Conservation (phyloP, 23 tunicate genomes). For the Halocynthia aurantium region DNA sequence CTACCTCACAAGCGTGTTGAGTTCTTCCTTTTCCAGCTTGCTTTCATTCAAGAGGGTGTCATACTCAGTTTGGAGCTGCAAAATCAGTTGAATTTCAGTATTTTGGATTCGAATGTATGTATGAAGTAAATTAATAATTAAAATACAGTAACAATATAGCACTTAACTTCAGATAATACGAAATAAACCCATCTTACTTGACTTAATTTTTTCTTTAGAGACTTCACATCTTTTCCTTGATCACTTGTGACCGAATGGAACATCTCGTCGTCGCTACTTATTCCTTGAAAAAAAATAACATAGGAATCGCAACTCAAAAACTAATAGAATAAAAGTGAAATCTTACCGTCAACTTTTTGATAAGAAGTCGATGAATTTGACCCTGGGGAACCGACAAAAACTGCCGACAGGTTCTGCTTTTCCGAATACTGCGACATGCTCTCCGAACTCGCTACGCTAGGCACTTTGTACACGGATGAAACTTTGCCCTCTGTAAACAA, state of each 20-base stretch:
- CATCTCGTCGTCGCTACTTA: slow-evolving; percentile 71
- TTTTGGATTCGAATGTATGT: no score
- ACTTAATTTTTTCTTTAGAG: neutral
- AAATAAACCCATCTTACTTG: neutral
- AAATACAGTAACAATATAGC: neutral
- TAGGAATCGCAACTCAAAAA: neutral
- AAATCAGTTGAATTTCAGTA: neutral
- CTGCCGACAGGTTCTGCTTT: neutral
- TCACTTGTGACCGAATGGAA: slow-evolving; percentile 68
- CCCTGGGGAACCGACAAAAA: slow-evolving; percentile 12
- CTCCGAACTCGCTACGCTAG: neutral
- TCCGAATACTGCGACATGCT: neutral
- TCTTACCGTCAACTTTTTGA: slow-evolving; percentile 28
- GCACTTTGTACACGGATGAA: neutral
- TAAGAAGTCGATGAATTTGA: slow-evolving; percentile 17
- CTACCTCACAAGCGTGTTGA: slow-evolving; percentile 24
- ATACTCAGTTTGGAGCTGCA: slow-evolving; percentile 23
- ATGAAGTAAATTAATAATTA: no score
- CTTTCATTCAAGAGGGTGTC: slow-evolving; percentile 10
- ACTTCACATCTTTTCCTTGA: slow-evolving; percentile 4
- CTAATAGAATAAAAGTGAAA: neutral
- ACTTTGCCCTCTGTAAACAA: no score
- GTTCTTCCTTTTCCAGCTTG: slow-evolving; percentile 20
- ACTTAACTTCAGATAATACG: no score
- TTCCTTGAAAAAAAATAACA: slow-evolving; percentile 12